Conservation (phyloP, 2,888 invertebrate species). For the Teleogryllus oceanicus region DNA sequence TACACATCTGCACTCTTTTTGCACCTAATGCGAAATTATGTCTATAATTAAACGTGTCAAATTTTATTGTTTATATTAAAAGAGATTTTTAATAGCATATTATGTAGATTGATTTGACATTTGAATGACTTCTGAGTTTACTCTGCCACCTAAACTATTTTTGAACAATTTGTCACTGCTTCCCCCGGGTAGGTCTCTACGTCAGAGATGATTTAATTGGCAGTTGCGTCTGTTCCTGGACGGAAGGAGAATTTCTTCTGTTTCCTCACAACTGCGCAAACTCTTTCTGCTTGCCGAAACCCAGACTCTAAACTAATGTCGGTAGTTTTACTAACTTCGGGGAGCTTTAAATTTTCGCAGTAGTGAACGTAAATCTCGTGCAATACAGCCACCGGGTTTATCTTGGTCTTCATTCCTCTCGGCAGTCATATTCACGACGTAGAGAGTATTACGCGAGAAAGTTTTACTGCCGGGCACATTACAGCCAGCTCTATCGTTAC, state of each 20-base stretch:
- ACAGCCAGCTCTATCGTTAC: neutral
- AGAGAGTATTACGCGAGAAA: neutral
- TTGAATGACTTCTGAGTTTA: no score
- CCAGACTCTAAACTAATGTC: neutral
- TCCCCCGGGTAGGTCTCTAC: neutral
- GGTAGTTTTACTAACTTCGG: constrained; percentile 1
- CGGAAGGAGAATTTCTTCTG: neutral
- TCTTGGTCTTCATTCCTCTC: neutral
- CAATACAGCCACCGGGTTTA: neutral
- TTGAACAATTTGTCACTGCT: no score
- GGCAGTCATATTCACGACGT: constrained; percentile 9
- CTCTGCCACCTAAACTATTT: no score
- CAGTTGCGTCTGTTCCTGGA: neutral
- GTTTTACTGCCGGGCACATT: constrained; percentile 3
- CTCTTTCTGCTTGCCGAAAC: no score
- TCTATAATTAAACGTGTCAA: no score
- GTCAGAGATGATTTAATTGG: neutral
- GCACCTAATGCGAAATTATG: no score
- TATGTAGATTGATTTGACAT: no score
- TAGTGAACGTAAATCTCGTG: neutral
- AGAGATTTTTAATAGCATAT: no score
- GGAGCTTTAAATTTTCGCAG: neutral
- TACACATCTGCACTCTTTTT: no score
- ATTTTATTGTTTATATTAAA: no score
- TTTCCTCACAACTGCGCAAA: no score